These are phyloP conservation scores for Sinocyclocheilus anophthalmus DNA, from an alignment of 2,113 vertebrate species.

Conservation along the genomic window DNA sequence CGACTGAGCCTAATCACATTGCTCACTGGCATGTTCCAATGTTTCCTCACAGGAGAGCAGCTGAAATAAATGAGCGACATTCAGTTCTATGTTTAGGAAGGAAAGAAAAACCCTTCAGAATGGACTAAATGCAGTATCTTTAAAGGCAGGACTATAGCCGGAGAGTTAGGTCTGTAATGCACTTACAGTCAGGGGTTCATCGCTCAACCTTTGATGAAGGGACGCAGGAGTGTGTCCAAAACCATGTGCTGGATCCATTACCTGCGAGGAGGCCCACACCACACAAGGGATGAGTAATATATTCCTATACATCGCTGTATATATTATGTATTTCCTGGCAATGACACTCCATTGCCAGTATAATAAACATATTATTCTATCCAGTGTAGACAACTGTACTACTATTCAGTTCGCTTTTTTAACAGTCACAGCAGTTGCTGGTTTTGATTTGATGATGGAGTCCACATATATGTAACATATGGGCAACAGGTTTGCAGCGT, in stretches of 20 bases:
- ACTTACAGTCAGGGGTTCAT: constrained; percentile 54
- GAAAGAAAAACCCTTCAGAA: constrained; percentile 6
- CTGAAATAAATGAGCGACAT: constrained; percentile 46
- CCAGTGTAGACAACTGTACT: constrained; percentile 58
- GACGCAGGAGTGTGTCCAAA: constrained; percentile 41
- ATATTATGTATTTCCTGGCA: constrained; percentile 64
- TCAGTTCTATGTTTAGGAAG: constrained; percentile 25
- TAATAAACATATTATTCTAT: constrained; percentile 67
- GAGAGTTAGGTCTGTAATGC: constrained; percentile 49
- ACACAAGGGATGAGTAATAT: constrained; percentile 63
- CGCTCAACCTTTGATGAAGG: constrained; percentile 54
- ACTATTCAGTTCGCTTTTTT: constrained; percentile 58
- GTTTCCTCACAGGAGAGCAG: constrained; percentile 47
- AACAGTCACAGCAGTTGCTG: constrained; percentile 47
- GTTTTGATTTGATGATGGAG: constrained; percentile 56
- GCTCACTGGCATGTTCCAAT: constrained; percentile 47
- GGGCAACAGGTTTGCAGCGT: constrained; percentile 57
- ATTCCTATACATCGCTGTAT: constrained; percentile 63
- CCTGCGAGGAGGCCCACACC: constrained; percentile 55
- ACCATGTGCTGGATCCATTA: constrained; percentile 62
- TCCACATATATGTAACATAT: constrained; percentile 54
- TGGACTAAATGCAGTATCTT: neutral
- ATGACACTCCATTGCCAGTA: constrained; percentile 61
- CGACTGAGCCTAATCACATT: constrained; percentile 55
- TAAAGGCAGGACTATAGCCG: constrained; percentile 23